Conservation (phyloP, 2,888 invertebrate species). For the Scaptomyza parva region DNA sequence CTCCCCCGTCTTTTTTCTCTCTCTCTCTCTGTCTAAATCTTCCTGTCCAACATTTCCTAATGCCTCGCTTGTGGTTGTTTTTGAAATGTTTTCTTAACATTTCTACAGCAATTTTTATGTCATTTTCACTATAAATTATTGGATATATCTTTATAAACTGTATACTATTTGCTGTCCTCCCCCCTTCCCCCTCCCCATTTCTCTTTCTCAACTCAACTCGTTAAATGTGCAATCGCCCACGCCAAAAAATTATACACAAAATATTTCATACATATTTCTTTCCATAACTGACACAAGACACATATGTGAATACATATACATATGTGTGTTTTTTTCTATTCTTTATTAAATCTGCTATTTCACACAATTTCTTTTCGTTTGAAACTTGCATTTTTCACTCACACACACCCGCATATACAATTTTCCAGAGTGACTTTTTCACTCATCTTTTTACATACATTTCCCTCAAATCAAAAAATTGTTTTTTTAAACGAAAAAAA, state of each 20-base stretch:
- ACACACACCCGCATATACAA: neutral
- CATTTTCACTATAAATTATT: conserved; percentile 63
- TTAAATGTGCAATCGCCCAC: conserved; percentile 53
- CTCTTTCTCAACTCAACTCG: conserved; percentile 8
- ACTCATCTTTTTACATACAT: conserved; percentile 3
- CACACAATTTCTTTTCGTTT: conserved; percentile 31
- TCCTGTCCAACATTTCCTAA: conserved; percentile 13
- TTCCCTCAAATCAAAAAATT: neutral
- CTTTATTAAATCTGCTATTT: conserved; percentile 22
- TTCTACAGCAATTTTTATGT: conserved; percentile 58
- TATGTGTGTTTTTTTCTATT: conserved; percentile 9
- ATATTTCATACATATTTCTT: conserved; percentile 4
- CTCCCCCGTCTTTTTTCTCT: conserved; percentile 7
- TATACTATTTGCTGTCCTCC: conserved; percentile 18
- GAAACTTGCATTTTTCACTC: conserved; percentile 44
- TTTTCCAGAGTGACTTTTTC: conserved; percentile 19
- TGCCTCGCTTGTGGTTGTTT: conserved; percentile 42
- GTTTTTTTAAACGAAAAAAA: conserved; percentile 8
- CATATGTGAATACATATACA: too few species aligned
- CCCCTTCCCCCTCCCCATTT: conserved; percentile 2
- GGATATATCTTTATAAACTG: conserved; percentile 36
- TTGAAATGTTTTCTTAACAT: conserved; percentile 65
- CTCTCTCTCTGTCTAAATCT: conserved; percentile 23
- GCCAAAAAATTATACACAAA: conserved; percentile 13
- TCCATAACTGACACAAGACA: conserved; percentile 8